These are phyloP conservation scores for Lonchura striata DNA, from an alignment of 2,113 vertebrate species.

Conservation along the genomic window DNA sequence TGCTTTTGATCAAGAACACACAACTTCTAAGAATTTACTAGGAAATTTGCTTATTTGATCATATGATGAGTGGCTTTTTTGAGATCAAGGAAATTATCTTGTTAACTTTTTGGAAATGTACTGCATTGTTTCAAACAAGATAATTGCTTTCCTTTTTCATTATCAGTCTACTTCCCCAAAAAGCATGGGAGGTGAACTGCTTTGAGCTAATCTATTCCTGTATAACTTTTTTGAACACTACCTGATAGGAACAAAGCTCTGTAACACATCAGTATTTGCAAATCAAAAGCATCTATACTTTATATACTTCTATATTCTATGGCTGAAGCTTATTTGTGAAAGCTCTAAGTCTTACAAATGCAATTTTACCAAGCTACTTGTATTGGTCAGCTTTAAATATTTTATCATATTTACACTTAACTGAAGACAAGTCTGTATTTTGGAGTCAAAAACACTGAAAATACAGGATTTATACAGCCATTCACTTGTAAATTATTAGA, in stretches of 20 bases:
- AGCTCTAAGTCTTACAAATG: neutral
- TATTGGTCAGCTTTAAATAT: neutral
- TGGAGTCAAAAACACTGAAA: neutral
- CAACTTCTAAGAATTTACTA: slow-evolving; percentile 46
- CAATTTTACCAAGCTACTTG: neutral
- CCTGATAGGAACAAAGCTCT: neutral
- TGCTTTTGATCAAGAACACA: slow-evolving; percentile 55
- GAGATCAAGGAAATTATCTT: slow-evolving; percentile 59
- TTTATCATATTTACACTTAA: neutral
- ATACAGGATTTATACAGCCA: neutral
- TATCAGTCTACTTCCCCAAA: neutral
- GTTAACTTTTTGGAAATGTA: slow-evolving; percentile 22
- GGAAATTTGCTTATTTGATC: slow-evolving; percentile 47
- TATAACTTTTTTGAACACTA: neutral
- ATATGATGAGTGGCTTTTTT: slow-evolving; percentile 24
- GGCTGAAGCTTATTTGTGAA: neutral
- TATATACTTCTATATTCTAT: neutral
- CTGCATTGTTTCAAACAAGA: slow-evolving; percentile 51
- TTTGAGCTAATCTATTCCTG: neutral
- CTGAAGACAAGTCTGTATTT: neutral
- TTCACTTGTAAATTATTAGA: neutral
- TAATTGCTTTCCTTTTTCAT: neutral
- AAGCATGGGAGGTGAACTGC: neutral
- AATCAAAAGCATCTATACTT: neutral
- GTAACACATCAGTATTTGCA: neutral